A percentile compares a stretch with the other conserved stretches of the same genome.
Evolutionary conservation across 64 coral and sea anemone genomes (phyloP).

Genomic region (Stichodactyla helianthus): DNA sequence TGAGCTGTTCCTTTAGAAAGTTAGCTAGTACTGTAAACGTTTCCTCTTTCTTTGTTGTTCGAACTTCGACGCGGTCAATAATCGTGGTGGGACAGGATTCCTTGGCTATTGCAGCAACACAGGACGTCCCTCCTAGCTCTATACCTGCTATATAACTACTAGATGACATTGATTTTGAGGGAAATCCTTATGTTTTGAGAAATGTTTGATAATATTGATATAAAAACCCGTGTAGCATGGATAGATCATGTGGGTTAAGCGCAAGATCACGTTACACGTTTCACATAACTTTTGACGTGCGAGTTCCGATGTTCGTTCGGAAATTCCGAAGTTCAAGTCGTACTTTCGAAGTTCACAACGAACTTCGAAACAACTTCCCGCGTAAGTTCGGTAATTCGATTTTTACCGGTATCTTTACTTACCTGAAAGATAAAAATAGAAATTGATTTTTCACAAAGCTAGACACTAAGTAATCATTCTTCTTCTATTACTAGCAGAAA

Average conservation of each 20-base stretch:
- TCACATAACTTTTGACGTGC: too few relatives aligned
- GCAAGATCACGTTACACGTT: background rate
- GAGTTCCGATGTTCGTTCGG: too few relatives aligned
- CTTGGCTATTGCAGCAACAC: conserved; percentile 70
- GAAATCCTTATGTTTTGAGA: background rate
- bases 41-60: conserved; percentile 33
- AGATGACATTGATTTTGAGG: background rate
- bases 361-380: too few relatives aligned
- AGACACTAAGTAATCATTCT: too few relatives aligned
- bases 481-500: too few relatives aligned
- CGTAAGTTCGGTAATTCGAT: too few relatives aligned
- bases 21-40: conserved; percentile 42
- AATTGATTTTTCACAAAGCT: too few relatives aligned
- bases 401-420: too few relatives aligned
- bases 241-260: background rate
- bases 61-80: conserved; percentile 55
- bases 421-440: too few relatives aligned
- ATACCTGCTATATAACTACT: conserved; percentile 62
- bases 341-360: too few relatives aligned
- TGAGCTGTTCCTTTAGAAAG: conserved; percentile 54
- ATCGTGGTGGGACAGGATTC: conserved; percentile 42
- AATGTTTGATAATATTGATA: background rate
- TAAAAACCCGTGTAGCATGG: background rate
- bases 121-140: conserved; percentile 85
- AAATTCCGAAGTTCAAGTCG: too few relatives aligned